phyloP scores from a whole-genome alignment of 2,797 vertebrate genomes.

The Hydrophis major region DNA sequence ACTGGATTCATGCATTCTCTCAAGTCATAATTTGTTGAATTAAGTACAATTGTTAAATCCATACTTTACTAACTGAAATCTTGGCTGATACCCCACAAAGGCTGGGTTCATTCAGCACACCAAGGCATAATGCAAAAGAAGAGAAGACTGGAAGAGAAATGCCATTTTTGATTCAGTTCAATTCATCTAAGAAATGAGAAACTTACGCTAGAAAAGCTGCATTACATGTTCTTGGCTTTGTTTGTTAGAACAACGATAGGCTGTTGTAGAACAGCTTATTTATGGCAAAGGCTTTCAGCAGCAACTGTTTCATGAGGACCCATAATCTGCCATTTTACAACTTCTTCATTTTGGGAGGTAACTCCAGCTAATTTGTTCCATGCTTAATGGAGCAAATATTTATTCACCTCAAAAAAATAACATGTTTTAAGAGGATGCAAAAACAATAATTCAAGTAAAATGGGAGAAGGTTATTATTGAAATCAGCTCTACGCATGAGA shows the following conservation, averaged over 20 bases:
- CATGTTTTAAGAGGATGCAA: conserved; percentile 7
- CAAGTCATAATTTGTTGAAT: neutral
- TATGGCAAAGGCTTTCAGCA: neutral
- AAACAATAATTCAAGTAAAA: conserved; percentile 31
- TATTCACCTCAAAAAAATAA: neutral
- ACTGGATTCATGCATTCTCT: neutral
- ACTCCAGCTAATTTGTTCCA: neutral
- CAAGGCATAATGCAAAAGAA: neutral
- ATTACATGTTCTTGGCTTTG: neutral
- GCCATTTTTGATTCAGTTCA: neutral
- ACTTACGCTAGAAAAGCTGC: neutral
- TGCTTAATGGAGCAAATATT: neutral
- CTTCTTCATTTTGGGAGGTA: neutral
- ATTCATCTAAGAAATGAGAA: neutral
- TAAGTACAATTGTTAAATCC: neutral
- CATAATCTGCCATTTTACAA: neutral
- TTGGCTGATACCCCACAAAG: neutral
- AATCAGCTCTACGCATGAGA: neutral
- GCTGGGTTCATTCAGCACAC: neutral
- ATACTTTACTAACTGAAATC: neutral
- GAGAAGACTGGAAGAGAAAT: neutral
- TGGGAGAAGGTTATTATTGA: neutral
- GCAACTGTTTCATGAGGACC: neutral
- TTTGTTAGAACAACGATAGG: neutral
- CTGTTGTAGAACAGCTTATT: neutral